Evolutionary conservation across 2,888 invertebrate species (phyloP).

Genomic region (Synanthedon andrenaeformis): DNA sequence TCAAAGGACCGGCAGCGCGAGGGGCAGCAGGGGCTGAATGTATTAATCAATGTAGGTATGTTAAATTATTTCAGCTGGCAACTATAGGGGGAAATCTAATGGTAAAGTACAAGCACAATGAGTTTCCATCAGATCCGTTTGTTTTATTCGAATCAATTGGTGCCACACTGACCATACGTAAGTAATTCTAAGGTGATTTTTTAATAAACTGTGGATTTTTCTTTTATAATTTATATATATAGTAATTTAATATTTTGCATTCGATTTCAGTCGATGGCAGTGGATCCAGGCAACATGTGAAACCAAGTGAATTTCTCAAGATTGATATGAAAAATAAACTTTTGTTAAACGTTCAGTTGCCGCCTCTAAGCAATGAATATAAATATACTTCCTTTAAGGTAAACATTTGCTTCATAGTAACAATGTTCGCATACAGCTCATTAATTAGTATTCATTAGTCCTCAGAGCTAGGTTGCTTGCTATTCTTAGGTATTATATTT

Average conservation of each 20-base stretch:
- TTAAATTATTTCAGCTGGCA: not conserved
- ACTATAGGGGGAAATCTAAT: conserved; percentile 1
- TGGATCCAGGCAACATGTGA: conserved; percentile 18
- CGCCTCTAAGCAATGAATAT: conserved; percentile 52
- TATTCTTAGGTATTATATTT: too few species aligned
- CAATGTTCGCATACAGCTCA: too few species aligned
- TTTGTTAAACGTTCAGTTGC: conserved; percentile 70
- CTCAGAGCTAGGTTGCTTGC: too few species aligned
- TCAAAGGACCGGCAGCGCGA: too few species aligned
- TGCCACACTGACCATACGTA: conserved; percentile 38
- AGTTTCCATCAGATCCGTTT: conserved; percentile 82
- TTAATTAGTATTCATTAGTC: too few species aligned
- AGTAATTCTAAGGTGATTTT: conserved; percentile 8
- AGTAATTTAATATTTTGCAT: too few species aligned
- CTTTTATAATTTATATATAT: too few species aligned
- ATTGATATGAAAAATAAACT: conserved; percentile 49
- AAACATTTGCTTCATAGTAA: not conserved
- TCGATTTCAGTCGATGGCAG: conserved; percentile 10
- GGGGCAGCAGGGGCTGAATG: too few species aligned
- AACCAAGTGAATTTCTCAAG: conserved; percentile 49
- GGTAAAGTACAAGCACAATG: conserved; percentile 24
- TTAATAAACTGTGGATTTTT: too few species aligned
- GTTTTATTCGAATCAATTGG: conserved; percentile 52
- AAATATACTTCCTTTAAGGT: conserved; percentile 75
- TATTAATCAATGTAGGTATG: not conserved